phyloP scores from a whole-genome alignment of 1,140 invertebrate genomes.

The Sesamia nonagrioides region DNA sequence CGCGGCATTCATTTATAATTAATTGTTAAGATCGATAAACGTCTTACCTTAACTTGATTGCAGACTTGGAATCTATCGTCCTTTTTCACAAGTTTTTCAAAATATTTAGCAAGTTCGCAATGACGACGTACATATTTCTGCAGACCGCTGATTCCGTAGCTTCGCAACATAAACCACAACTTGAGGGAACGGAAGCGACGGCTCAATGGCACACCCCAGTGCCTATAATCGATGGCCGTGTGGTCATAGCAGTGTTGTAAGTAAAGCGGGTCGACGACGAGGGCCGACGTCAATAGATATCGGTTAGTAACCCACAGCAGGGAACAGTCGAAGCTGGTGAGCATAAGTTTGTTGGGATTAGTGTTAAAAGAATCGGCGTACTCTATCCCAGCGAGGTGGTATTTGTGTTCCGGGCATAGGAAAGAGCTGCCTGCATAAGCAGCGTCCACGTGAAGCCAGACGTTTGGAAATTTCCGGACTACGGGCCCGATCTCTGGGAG shows the following conservation, averaged over 20 bases:
- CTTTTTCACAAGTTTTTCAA: constrained; percentile 94
- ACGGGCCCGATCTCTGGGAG: constrained; percentile 96
- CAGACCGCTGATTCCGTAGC: constrained; percentile 97
- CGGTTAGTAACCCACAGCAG: constrained; percentile 98
- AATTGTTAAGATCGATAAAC: constrained; percentile 19
- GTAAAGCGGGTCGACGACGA: constrained; percentile 99
- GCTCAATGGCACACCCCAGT: constrained; percentile 99
- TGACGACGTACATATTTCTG: constrained; percentile 98
- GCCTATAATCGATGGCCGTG: constrained; percentile 98
- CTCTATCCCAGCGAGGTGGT: constrained; percentile 92
- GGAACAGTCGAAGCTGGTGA: constrained; percentile 99
- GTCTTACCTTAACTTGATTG: constrained; percentile 97
- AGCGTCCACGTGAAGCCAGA: constrained; percentile 95
- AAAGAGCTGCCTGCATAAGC: constrained; percentile 98
- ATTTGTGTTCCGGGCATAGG: constrained; percentile 97
- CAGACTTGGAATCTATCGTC: constrained; percentile 98
- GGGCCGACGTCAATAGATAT: constrained; percentile 95
- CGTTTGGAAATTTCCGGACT: constrained; percentile 93
- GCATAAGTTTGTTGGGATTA: constrained; percentile 99
- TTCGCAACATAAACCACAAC: constrained; percentile 98
- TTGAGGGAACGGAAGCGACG: constrained; percentile 97
- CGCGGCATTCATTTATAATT: constrained; percentile 36
- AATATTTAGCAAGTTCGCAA: constrained; percentile 96
- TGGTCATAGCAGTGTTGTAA: constrained; percentile 99
- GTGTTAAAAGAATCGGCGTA: constrained; percentile 99